phyloP scores from a whole-genome alignment of 30 jellyfish, hydroid and myxozoan genomes.

The Clytia hemisphaerica region DNA sequence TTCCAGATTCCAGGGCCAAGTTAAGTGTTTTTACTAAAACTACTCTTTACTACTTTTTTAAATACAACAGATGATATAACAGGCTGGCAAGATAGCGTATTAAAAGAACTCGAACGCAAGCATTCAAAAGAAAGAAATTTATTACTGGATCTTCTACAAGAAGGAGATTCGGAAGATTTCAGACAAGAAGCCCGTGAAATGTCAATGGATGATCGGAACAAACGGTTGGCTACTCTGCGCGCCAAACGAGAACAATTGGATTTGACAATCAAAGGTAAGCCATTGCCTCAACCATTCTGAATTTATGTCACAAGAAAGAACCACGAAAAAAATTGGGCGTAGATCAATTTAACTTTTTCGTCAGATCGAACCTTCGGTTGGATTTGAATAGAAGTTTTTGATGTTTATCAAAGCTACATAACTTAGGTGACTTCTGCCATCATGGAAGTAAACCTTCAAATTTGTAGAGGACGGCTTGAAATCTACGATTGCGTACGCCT shows the following conservation, averaged over 20 bases:
- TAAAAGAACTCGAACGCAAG: constrained; percentile 71
- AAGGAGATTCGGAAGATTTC: constrained; percentile 62
- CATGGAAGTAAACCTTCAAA: no score
- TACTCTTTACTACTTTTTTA: neutral
- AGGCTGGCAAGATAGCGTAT: constrained; percentile 80
- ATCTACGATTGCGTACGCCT: no score
- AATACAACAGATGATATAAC: constrained; percentile 47
- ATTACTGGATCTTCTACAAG: constrained; percentile 60
- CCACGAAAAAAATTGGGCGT: no score
- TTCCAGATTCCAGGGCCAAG: neutral
- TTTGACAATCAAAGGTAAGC: constrained; percentile 62
- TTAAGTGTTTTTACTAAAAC: neutral
- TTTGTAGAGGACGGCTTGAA: no score
- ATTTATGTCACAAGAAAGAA: no score
- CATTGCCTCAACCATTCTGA: no score
- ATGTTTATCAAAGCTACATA: no score
- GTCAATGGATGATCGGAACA: constrained; percentile 51
- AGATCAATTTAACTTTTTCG: no score
- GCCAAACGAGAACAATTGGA: constrained; percentile 76
- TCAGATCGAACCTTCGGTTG: no score
- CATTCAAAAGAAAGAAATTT: constrained; percentile 72
- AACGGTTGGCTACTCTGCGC: constrained; percentile 37
- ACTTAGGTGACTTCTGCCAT: no score
- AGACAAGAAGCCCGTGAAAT: constrained; percentile 77
- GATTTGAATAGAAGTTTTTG: no score